These are phyloP conservation scores for Lonchura striata DNA, from an alignment of 2,113 vertebrate genomes.

Conservation along the genomic window DNA sequence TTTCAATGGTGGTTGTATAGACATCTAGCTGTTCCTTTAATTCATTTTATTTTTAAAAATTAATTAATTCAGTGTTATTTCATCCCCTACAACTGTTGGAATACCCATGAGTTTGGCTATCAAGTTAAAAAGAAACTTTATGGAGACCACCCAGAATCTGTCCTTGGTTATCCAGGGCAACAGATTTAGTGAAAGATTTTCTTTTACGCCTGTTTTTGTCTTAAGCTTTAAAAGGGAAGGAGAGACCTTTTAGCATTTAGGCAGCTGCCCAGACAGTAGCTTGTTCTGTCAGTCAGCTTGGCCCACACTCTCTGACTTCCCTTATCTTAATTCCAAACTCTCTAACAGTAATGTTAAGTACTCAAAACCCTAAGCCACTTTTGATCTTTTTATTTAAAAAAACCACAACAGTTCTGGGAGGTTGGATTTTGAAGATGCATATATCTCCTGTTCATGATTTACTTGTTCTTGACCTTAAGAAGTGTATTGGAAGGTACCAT, in stretches of 20 bases:
- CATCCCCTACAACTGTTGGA: conserved; percentile 4
- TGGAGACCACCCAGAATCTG: conserved; percentile 28
- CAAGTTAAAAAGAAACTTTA: conserved; percentile 39
- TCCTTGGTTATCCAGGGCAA: conserved; percentile 7
- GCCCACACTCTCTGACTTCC: not conserved
- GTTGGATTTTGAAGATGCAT: not conserved
- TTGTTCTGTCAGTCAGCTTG: not conserved
- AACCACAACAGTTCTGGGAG: not conserved
- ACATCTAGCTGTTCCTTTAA: not conserved
- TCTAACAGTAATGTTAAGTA: not conserved
- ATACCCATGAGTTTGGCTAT: not conserved
- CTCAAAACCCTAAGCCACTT: not conserved
- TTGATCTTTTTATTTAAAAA: not conserved
- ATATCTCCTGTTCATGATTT: not conserved
- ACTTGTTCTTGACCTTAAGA: not conserved
- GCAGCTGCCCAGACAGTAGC: conserved; percentile 12
- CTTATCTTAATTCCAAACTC: not conserved
- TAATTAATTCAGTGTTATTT: conserved; percentile 4
- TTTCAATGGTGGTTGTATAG: not conserved
- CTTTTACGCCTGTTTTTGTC: not conserved
- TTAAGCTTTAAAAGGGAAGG: conserved; percentile 11
- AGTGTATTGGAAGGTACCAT: not conserved
- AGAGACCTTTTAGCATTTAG: not conserved
- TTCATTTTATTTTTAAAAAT: not conserved
- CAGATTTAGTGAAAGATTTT: conserved; percentile 26